Conservation (phyloP, 2,113 vertebrate species). For the Rhabdornis inornatus region DNA sequence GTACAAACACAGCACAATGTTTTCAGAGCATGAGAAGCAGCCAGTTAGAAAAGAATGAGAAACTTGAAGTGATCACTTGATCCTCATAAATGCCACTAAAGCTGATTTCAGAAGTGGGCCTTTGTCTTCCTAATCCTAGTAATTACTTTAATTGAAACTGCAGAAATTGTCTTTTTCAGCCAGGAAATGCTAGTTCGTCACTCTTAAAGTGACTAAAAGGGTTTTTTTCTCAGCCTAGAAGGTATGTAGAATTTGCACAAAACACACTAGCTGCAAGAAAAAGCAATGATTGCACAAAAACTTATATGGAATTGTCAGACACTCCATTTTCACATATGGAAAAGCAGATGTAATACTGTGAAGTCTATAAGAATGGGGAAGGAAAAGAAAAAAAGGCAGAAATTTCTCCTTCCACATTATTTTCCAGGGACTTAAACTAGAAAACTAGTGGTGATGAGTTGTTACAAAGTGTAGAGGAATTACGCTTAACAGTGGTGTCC, state of each 20-base stretch:
- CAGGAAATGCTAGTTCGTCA: not conserved
- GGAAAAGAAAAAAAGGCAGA: rapidly evolving
- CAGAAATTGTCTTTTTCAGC: conserved; percentile 17
- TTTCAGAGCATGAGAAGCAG: conserved; percentile 2
- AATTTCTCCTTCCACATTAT: not conserved
- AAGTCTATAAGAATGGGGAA: not conserved
- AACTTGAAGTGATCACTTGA: conserved; percentile 39
- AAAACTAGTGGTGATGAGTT: not conserved
- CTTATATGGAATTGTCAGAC: not conserved
- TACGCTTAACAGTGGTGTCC: not conserved
- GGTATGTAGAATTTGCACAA: not conserved
- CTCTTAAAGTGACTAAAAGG: not conserved
- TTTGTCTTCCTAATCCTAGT: conserved; percentile 59
- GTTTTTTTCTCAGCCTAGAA: not conserved
- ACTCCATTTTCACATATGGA: not conserved
- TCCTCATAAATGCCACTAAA: conserved; percentile 19
- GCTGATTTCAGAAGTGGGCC: conserved; percentile 41
- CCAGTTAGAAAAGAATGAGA: conserved; percentile 28
- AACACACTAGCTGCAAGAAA: not conserved
- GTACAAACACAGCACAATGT: not conserved
- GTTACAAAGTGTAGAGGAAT: not conserved
- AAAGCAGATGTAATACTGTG: not conserved
- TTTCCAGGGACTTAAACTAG: not conserved
- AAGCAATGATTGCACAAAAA: not conserved
- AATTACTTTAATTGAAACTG: conserved; percentile 62